Conservation (phyloP, 2,888 invertebrate species). For the Nephrotoma guestfalica region DNA sequence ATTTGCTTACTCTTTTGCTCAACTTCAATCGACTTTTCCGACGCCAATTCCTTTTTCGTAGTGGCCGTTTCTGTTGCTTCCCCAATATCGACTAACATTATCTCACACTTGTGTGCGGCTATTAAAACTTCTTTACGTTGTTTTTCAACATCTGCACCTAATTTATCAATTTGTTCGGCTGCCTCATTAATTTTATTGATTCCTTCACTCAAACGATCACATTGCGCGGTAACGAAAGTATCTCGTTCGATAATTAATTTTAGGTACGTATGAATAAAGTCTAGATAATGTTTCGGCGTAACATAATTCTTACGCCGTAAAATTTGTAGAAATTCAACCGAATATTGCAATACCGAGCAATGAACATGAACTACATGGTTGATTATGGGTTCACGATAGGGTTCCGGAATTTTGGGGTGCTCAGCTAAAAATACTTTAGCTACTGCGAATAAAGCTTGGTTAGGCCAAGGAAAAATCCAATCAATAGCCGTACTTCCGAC, state of each 20-base stretch:
- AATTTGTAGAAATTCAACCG: constrained; percentile 53
- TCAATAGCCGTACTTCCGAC: constrained; percentile 87
- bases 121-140: constrained; percentile 72
- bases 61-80: constrained; percentile 54
- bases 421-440: constrained; percentile 72
- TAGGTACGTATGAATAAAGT: constrained; percentile 68
- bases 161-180: constrained; percentile 59
- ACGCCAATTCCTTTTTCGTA: constrained; percentile 65
- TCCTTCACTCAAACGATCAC: constrained; percentile 27
- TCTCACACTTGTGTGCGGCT: constrained; percentile 69
- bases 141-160: constrained; percentile 65
- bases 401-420: constrained; percentile 47
- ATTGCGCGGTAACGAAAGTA: constrained; percentile 23
- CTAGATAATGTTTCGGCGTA: constrained; percentile 84
- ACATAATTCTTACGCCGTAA: constrained; percentile 72
- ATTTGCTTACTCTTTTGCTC: constrained; percentile 69
- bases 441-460: constrained; percentile 75
- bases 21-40: constrained; percentile 65
- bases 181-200: constrained; percentile 62
- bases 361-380: constrained; percentile 81
- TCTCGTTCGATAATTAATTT: constrained; percentile 42
- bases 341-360: constrained; percentile 54
- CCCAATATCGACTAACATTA: constrained; percentile 60
- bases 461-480: constrained; percentile 91
- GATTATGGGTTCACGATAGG: constrained; percentile 53